phyloP scores from a whole-genome alignment of 2,888 invertebrate genomes.

The Heliconius charithonia region DNA sequence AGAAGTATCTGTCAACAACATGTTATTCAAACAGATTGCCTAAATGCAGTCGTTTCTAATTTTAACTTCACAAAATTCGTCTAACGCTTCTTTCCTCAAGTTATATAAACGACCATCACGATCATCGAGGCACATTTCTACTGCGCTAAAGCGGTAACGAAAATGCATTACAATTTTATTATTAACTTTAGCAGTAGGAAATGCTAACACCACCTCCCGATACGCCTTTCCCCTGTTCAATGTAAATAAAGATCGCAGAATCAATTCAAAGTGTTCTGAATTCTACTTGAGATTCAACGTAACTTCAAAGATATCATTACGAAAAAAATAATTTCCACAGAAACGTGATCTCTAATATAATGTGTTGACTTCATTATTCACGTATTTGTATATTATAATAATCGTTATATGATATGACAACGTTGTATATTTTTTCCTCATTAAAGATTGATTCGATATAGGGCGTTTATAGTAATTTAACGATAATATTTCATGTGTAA shows the following conservation, averaged over 20 bases:
- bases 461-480: constrained; percentile 6
- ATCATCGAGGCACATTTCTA: neutral
- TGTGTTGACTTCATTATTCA: constrained; percentile 49
- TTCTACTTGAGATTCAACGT: constrained; percentile 67
- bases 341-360: constrained; percentile 54
- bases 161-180: constrained; percentile 1
- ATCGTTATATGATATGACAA: constrained; percentile 29
- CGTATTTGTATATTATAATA: constrained; percentile 29
- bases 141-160: neutral
- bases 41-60: neutral
- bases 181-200: constrained; percentile 21
- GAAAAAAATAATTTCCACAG: constrained; percentile 61
- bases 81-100: no score
- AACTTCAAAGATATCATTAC: constrained; percentile 73
- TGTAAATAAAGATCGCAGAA: constrained; percentile 70
- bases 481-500: neutral
- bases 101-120: neutral
- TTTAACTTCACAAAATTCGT: neutral
- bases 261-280: constrained; percentile 63
- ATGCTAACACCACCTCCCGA: constrained; percentile 39
- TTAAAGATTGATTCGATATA: constrained; percentile 4
- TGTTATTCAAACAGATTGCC: no score
- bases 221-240: constrained; percentile 62
- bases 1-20: neutral
- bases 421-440: neutral